Evolutionary conservation across 2,113 vertebrate species (phyloP), one percentile per base, ranked within the genome.

Genomic region (Seriola rivoliana): DNA sequence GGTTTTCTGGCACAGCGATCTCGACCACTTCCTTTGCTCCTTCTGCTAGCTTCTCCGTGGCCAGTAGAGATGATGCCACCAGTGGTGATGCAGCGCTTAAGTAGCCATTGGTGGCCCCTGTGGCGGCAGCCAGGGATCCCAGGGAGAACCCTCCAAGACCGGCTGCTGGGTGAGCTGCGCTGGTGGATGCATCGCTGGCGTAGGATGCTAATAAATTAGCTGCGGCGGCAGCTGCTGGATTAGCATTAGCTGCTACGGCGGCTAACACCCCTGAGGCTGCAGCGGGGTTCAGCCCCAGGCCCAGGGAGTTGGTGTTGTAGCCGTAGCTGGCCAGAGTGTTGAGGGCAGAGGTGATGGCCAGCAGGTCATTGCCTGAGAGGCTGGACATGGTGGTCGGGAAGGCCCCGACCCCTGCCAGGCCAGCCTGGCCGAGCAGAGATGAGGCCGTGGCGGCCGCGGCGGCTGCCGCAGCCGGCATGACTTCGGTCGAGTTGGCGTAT

Each of bases 301-400:
- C 97, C 80, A 98, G 94, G 85, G 97, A 97, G 95, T 97, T 97
- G 96, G 97, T 97, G 94, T 97, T 97, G 94, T 98, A 98, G 91
- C 97, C 97, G 3, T 98, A 98, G 91, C 97, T 97, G 84, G 97
- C 97, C 93, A 98, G 92, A 17, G 97, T 98, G 95, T 98, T 98
- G 85, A 98, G 96, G 68, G 97, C 97, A 0, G 97, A 97, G 65
- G 96, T 97, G 93, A 98, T 98, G 93, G 97, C 94, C 89, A 98
- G 94, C 82, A 98, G 96, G 89, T 98, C 97, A 73, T 97, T 97
- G 91, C 97, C 97, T 4, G 97, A 97, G 91, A 98, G 96, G 85
- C 96, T 97, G 29, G 96, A 96, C 95, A 97, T 96, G 46, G 97
- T 95, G 44, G 97, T 95, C 0, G 97, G 96, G 85, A 97, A 97